Evolutionary conservation across 30 jellyfish, hydroid and myxozoan genomes (phyloP), one percentile per base, ranked within the genome.

Genomic region (Aurelia sp.): DNA sequence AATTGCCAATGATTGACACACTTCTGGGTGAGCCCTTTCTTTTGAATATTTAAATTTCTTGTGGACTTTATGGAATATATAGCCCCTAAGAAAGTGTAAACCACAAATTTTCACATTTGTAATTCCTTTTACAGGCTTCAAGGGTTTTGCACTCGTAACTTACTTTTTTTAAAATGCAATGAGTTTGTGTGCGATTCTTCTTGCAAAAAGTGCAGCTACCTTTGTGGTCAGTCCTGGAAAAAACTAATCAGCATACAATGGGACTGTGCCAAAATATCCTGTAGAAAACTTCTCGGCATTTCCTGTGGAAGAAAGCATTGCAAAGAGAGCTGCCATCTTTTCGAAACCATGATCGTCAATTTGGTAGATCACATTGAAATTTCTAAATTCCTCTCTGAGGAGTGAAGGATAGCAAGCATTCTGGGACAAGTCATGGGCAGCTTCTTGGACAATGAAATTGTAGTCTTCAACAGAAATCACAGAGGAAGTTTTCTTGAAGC

Each of bases 61-160:
- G 74, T 52, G 74, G 27, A 48, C 58, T 13, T 50, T 50, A 55
- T 48, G 40, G 22, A 50, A 57, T 4, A 74, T 57, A 59, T 57
- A 74, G 74, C 74, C 74, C 74, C 74, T 78, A 51, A 74, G 86
- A 55, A 53, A 75, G 59, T 75, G 86, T 75, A 75, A 75, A 48
- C 86, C 86, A 48, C 71, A 55, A 51, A 16, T 50, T 75, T 75
- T 78, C 11, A 19, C 86, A 48, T 27, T 11, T 51, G 57, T 13
- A 35, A 75, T 48, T 57, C 18, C 66, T 23, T 23, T 57, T 55
- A 50, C 86, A 75, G 86, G 66, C 71, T 57, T n/a, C 63, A n/a
- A 62, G 22, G 58, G 65, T 50, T 48, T 57, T 27, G 86, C 63
- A 57, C 74, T 27, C 11, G 76, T 16, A 48, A 15, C 13, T 22